Percentiles rank a stretch among this genome's conserved stretches.
These are phyloP conservation scores for Sminthopsis crassicaudata DNA, from an alignment of 2,113 vertebrate genomes.

Conservation along the genomic window DNA sequence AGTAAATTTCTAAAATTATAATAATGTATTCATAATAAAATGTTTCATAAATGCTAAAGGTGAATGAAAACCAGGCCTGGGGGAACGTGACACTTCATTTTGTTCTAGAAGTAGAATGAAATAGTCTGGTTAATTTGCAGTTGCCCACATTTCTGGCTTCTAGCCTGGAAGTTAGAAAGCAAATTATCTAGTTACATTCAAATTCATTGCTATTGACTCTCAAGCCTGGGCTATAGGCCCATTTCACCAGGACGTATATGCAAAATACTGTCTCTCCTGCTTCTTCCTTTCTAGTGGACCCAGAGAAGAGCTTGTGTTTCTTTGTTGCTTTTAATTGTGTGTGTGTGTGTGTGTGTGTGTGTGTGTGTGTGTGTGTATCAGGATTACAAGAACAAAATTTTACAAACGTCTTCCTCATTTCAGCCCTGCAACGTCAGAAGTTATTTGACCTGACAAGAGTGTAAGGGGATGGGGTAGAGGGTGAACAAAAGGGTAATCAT, in stretches of 20 bases:
- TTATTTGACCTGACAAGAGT: not conserved
- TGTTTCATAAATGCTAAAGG: not conserved
- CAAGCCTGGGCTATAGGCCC: conserved; percentile 5
- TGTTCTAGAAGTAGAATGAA: conserved; percentile 11
- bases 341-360: no score
- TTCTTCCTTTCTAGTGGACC: not conserved
- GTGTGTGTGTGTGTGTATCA: no score
- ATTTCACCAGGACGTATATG: not conserved
- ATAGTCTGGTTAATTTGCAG: conserved; percentile 15
- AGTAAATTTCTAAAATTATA: not conserved
- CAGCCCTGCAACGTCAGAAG: not conserved
- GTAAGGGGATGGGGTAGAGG: no score
- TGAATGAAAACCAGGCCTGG: not conserved
- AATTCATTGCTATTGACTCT: not conserved
- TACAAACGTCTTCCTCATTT: not conserved
- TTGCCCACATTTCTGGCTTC: conserved; percentile 48
- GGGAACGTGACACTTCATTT: conserved; percentile 33
- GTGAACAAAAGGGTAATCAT: not conserved
- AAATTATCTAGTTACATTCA: conserved; percentile 43
- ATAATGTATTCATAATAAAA: not conserved
- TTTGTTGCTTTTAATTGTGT: not conserved
- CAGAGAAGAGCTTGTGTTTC: not conserved
- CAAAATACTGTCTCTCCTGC: not conserved
- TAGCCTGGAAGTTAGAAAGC: conserved; percentile 1
- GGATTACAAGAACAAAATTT: not conserved